A percentile compares a stretch with the other conserved stretches of the same genome.
phyloP scores from a whole-genome alignment of 2,797 vertebrate genomes.

The Chaetophractus vellerosus region DNA sequence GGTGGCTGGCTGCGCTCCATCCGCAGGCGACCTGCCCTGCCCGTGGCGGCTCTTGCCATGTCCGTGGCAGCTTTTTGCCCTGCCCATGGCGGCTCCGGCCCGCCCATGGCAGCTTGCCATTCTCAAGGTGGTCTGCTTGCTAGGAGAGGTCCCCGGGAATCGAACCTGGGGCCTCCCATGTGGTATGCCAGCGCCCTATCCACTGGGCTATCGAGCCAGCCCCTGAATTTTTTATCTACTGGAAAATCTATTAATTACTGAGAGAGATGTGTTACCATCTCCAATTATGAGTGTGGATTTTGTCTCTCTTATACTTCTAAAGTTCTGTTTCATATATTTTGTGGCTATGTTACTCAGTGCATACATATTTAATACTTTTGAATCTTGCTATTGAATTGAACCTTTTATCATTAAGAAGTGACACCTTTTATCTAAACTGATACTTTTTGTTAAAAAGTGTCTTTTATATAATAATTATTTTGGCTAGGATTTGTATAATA shows the following conservation, averaged over 20 bases:
- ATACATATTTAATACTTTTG: neutral
- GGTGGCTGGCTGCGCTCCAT: no score
- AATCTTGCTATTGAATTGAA: slow-evolving; percentile 2
- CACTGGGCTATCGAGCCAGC: no score
- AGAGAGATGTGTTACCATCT: neutral
- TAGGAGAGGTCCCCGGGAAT: no score
- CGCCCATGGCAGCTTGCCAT: no score
- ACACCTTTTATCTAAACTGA: neutral
- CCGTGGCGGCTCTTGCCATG: no score
- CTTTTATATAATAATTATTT: neutral
- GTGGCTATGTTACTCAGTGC: neutral
- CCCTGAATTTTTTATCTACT: neutral
- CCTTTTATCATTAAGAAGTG: neutral
- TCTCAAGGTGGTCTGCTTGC: no score
- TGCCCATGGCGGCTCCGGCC: no score
- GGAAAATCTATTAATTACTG: neutral
- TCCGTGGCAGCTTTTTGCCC: no score
- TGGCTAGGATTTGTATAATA: neutral
- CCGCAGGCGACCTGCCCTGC: no score
- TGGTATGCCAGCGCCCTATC: no score
- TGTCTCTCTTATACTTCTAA: neutral
- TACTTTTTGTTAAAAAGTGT: neutral
- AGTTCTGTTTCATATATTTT: neutral
- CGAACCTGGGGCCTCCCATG: no score
- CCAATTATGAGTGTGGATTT: neutral